Evolutionary conservation across 2,888 invertebrate genomes (phyloP).

Genomic region (Parapristionchus giblindavisi): DNA sequence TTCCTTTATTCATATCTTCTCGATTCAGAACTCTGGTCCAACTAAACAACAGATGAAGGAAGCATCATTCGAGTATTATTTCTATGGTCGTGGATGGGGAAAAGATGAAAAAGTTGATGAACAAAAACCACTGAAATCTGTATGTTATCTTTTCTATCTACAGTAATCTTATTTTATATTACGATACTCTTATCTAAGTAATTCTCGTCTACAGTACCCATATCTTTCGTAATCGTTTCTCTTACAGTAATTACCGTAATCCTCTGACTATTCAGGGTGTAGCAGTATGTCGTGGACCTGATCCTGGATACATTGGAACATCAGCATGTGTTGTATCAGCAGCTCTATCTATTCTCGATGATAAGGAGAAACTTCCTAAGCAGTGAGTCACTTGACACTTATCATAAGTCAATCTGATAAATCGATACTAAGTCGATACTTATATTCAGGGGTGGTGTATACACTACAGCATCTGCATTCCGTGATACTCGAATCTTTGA

Average conservation of each 20-base stretch:
- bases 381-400: constrained; percentile 73
- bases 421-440: background rate
- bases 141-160: constrained; percentile 68
- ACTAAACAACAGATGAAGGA: constrained; percentile 71
- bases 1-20: too few species aligned
- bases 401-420: background rate
- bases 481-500: constrained; percentile 82
- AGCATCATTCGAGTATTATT: constrained; percentile 77
- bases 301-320: constrained; percentile 69
- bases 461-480: constrained; percentile 84
- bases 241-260: too few species aligned
- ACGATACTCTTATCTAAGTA: background rate
- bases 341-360: constrained; percentile 81
- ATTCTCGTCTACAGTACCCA: too few species aligned
- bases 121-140: constrained; percentile 77
- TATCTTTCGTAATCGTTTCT: background rate
- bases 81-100: constrained; percentile 85
- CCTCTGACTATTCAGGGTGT: constrained; percentile 72
- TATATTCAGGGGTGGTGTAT: constrained; percentile 82
- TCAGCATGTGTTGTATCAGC: constrained; percentile 80
- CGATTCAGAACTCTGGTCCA: constrained; percentile 74
- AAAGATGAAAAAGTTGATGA: constrained; percentile 70
- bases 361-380: constrained; percentile 81
- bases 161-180: background rate
- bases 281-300: constrained; percentile 77